Evolutionary conservation across 2,113 vertebrate species (phyloP).

Genomic region (Siniperca knerii): DNA sequence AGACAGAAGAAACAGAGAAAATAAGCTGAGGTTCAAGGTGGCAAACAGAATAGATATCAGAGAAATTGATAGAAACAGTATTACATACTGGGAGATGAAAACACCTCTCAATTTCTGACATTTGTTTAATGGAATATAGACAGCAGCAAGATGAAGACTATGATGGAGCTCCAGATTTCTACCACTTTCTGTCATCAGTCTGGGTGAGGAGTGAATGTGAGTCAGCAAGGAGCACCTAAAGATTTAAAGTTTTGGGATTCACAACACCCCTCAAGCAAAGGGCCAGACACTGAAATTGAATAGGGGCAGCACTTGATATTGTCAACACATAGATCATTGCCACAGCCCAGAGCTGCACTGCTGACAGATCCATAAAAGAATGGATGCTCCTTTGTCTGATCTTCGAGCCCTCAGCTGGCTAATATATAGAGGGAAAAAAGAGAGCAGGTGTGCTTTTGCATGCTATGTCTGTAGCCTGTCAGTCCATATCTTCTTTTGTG

Average conservation of each 20-base stretch:
- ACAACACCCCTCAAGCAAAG: constrained; percentile 21
- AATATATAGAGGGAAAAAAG: constrained; percentile 9
- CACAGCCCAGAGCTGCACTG: constrained; percentile 9
- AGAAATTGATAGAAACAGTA: neutral
- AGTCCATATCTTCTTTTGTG: neutral
- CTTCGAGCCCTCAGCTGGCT: constrained; percentile 9
- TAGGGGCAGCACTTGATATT: neutral
- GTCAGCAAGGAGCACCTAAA: neutral
- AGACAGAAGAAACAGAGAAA: neutral
- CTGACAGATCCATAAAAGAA: constrained; percentile 9
- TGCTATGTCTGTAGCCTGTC: neutral
- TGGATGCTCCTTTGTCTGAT: constrained; percentile 12
- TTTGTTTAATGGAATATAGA: neutral
- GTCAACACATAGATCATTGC: constrained; percentile 36
- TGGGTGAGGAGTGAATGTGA: neutral
- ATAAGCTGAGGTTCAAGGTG: neutral
- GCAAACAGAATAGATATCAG: neutral
- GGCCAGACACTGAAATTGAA: constrained; percentile 18
- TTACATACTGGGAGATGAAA: neutral
- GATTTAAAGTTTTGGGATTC: constrained; percentile 10
- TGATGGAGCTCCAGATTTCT: neutral
- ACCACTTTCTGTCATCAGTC: neutral
- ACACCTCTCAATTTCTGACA: neutral
- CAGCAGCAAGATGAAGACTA: neutral
- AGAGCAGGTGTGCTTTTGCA: constrained; percentile 22